Conservation (phyloP, 2,888 invertebrate species). For the Rhamnusium bicolor region DNA sequence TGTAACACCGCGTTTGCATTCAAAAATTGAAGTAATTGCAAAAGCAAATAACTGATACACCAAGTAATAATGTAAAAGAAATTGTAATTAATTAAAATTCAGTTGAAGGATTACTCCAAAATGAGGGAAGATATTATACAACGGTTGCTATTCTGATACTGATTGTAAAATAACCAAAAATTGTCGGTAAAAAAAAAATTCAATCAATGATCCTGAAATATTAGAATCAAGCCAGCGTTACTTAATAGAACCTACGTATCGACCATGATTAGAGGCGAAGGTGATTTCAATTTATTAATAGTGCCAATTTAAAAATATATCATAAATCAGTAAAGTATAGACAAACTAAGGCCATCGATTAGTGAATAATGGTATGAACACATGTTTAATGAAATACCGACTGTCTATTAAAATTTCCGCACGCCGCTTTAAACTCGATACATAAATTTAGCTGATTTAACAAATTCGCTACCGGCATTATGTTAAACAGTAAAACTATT, state of each 20-base stretch:
- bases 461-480: slow-evolving; percentile 25
- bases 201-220: too few relatives aligned
- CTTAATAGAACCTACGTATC: background rate
- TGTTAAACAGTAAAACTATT: slow-evolving; percentile 23
- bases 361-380: background rate
- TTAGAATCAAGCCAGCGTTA: too few relatives aligned
- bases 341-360: background rate
- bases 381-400: background rate
- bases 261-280: background rate
- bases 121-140: too few relatives aligned
- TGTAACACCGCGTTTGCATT: too few relatives aligned
- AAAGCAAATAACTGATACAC: too few relatives aligned
- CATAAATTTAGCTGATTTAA: slow-evolving; percentile 24
- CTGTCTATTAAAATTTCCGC: background rate
- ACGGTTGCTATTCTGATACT: too few relatives aligned
- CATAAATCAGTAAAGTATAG: background rate
- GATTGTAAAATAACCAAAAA: too few relatives aligned
- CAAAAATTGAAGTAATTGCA: too few relatives aligned
- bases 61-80: too few relatives aligned
- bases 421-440: slow-evolving; percentile 12
- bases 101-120: too few relatives aligned
- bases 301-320: background rate
- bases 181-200: too few relatives aligned
- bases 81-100: too few relatives aligned
- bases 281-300: background rate